phyloP scores from a whole-genome alignment of 2,113 vertebrate genomes.

The Orycteropus afer region DNA sequence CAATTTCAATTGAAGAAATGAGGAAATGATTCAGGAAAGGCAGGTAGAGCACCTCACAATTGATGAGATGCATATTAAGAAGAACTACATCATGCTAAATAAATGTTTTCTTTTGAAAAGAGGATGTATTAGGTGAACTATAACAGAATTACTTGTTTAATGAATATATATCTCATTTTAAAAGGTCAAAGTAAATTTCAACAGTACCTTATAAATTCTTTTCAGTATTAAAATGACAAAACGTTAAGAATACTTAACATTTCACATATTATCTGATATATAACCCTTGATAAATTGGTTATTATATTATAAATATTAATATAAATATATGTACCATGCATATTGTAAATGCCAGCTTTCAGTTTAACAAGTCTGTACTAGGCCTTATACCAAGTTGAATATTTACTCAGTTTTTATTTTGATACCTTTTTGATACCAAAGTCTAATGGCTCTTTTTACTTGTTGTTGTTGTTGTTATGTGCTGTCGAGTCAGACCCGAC shows the following conservation, averaged over 20 bases:
- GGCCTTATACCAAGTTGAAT: not conserved
- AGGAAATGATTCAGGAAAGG: not conserved
- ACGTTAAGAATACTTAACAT: not conserved
- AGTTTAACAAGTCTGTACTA: not conserved
- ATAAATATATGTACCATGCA: not conserved
- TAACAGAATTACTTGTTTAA: not conserved
- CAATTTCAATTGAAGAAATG: not conserved
- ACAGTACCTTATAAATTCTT: not conserved
- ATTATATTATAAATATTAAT: conserved; percentile 24
- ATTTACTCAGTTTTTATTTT: not conserved
- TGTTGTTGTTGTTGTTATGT: too few relatives aligned
- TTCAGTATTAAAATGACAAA: not conserved
- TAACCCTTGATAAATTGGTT: not conserved
- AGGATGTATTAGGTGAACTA: not conserved
- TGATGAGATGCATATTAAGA: not conserved
- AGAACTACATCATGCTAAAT: not conserved
- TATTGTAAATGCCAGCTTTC: not conserved
- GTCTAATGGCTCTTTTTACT: not conserved
- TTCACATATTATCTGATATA: not conserved
- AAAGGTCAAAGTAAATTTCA: not conserved
- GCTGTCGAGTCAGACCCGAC: too few relatives aligned
- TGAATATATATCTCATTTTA: not conserved
- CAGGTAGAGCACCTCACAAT: not conserved
- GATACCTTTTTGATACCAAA: not conserved
- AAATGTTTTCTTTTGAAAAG: conserved; percentile 29